Percentiles rank a stretch among this genome's conserved stretches.
Evolutionary conservation across 2,888 invertebrate species (phyloP).

Genomic region (Trichogramma dendrolimi): DNA sequence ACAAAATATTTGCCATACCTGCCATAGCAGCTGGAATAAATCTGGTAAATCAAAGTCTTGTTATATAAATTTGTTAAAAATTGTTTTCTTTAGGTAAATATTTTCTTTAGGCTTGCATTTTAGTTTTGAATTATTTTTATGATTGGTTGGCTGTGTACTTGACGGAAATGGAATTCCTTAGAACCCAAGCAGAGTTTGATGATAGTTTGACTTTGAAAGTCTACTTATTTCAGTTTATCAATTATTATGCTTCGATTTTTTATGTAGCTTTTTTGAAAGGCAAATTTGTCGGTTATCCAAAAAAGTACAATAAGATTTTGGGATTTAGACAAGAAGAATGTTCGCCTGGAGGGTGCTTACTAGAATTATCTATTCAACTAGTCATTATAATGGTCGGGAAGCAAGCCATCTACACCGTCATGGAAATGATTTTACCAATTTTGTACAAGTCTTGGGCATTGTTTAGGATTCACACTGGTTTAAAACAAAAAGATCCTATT

Average conservation of each 20-base stretch:
- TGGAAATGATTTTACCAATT: slow-evolving; percentile 73
- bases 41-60: slow-evolving; percentile 54
- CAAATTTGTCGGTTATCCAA: slow-evolving; percentile 75
- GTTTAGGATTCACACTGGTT: slow-evolving; percentile 46
- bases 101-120: slow-evolving; percentile 58
- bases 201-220: slow-evolving; percentile 82
- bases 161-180: slow-evolving; percentile 70
- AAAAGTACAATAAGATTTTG: slow-evolving; percentile 70
- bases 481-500: slow-evolving; percentile 43
- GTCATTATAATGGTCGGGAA: slow-evolving; percentile 84
- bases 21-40: slow-evolving; percentile 75
- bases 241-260: slow-evolving; percentile 83
- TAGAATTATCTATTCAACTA: slow-evolving; percentile 80
- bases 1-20: slow-evolving; percentile 66
- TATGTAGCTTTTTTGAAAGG: slow-evolving; percentile 77
- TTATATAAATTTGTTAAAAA: slow-evolving; percentile 2
- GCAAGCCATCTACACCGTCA: slow-evolving; percentile 71
- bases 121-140: slow-evolving; percentile 70
- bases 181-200: slow-evolving; percentile 83
- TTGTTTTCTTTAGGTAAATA: background rate
- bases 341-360: slow-evolving; percentile 78
- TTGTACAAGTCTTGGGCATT: slow-evolving; percentile 57
- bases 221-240: slow-evolving; percentile 83
- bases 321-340: slow-evolving; percentile 61
- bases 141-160: slow-evolving; percentile 63